Base-by-base conservation (phyloP, 2,797 vertebrate genomes). In the Sebastes reedi region DNA sequence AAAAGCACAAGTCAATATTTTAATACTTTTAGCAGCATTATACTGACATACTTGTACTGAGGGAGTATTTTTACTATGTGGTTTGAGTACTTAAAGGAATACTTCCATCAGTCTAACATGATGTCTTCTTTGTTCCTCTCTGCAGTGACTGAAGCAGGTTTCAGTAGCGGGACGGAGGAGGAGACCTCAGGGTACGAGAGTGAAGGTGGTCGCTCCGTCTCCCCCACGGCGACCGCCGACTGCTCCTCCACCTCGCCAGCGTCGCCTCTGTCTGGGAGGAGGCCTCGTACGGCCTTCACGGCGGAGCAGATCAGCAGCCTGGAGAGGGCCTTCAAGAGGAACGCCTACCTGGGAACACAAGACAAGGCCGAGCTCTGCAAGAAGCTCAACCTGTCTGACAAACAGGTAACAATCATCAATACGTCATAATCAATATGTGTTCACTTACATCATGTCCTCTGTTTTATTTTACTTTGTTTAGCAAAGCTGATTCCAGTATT, bases 111-210 rank as follows among this genome's bases (percentile, higher is more conserved):
- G n/a, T 60, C 58, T 39, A 36, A 64, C 61, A 3, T 50, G 65
- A n/a, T 22, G 2, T 29, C 39, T 6, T 16, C 34, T 46, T 6
- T 24, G 13, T 18, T 24, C 7, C n/a, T 78, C 42, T 52, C 14
- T 42, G 4, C 67, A 93, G 93, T 2, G 13, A 55, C 79, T 4
- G 94, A 95, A 36, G 67, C 32, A 0, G 91, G 82, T 1, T 94
- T 95, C 69, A 92, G 92, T 83, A 94, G 95, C 20, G 86, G 88
- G 7, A 89, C 93, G 0, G 95, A 96, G 64, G 95, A 96, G 72
- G 95, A 96, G 84, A 96, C 95, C 0, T 96, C 95, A 0, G 96
- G 95, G 0, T 96, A 96, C 10, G 96, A 96, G 84, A 96, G 95
- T 0, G 95, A 96, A 69, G 94, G 93, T 0, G 84, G 91, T 5